phyloP scores from a whole-genome alignment of 2,113 vertebrate genomes.

The Anas platyrhynchos region DNA sequence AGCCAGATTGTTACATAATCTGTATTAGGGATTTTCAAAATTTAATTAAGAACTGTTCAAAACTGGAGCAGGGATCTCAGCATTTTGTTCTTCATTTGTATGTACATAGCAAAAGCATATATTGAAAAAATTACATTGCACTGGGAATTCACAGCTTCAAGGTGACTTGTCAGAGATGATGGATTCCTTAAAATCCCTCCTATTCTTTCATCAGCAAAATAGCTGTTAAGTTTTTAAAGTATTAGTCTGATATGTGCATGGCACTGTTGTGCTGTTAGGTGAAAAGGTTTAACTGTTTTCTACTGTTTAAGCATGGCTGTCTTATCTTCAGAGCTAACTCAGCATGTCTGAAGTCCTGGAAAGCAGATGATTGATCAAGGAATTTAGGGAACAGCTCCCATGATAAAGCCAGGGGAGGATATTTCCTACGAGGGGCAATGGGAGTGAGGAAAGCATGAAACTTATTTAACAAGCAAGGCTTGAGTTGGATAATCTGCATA shows the following conservation, averaged over 20 bases:
- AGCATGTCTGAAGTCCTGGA: slow-evolving; percentile 63
- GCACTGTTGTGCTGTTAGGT: slow-evolving; percentile 46
- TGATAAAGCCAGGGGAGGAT: slow-evolving; percentile 63
- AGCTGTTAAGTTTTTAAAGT: slow-evolving; percentile 59
- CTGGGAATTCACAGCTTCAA: slow-evolving; percentile 47
- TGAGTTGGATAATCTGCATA: slow-evolving; percentile 78
- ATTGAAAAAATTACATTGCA: slow-evolving; percentile 9
- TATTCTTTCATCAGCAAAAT: slow-evolving; percentile 59
- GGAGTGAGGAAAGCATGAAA: slow-evolving; percentile 60
- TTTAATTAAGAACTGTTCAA: slow-evolving; percentile 15
- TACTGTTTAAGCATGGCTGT: slow-evolving; percentile 54
- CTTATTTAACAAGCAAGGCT: slow-evolving; percentile 79
- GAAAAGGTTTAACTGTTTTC: slow-evolving; percentile 70
- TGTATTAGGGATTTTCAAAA: not conserved
- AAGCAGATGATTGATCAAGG: slow-evolving; percentile 75
- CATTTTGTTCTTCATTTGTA: slow-evolving; percentile 8
- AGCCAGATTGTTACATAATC: not conserved
- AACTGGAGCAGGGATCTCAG: not conserved
- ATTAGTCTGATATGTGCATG: slow-evolving; percentile 23
- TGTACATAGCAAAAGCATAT: not conserved
- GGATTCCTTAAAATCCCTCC: slow-evolving; percentile 61
- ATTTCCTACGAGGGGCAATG: slow-evolving; percentile 59
- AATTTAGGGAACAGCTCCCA: slow-evolving; percentile 71
- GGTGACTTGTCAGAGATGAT: slow-evolving; percentile 61
- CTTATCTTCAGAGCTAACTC: slow-evolving; percentile 72